A percentile compares a stretch with the other conserved stretches of the same genome.
These are phyloP conservation scores for Lutraria rhynchaena DNA, from an alignment of 1,140 invertebrate species.

Conservation along the genomic window DNA sequence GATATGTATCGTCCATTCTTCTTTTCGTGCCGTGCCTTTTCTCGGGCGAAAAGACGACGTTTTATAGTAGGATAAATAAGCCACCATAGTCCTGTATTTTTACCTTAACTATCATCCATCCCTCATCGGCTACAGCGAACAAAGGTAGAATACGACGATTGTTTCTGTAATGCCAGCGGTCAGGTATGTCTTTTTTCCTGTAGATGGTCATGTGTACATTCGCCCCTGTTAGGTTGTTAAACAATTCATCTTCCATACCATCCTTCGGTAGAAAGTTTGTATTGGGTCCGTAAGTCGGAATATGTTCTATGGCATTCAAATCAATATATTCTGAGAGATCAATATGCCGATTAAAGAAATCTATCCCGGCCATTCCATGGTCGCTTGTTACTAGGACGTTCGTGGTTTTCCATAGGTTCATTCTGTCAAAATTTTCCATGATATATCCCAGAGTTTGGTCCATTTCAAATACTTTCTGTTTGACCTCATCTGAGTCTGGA, in stretches of 20 bases:
- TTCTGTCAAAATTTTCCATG: constrained; percentile 70
- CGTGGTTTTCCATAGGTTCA: constrained; percentile 83
- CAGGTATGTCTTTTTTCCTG: constrained; percentile 77
- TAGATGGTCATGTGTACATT: constrained; percentile 51
- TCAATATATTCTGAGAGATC: constrained; percentile 54
- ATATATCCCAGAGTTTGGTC: constrained; percentile 75
- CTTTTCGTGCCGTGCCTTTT: too few relatives aligned
- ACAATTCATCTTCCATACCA: constrained; percentile 56
- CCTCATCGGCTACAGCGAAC: constrained; percentile 69
- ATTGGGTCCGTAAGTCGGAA: constrained; percentile 29
- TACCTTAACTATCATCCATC: constrained; percentile 67
- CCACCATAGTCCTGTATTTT: too few relatives aligned
- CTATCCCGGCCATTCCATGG: constrained; percentile 87
- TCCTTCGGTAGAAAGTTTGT: constrained; percentile 57
- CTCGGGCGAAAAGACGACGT: too few relatives aligned
- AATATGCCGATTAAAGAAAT: constrained; percentile 76
- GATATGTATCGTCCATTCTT: too few relatives aligned
- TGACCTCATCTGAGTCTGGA: constrained; percentile 73
- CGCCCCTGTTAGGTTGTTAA: constrained; percentile 8
- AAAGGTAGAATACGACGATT: constrained; percentile 83
- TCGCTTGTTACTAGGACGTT: constrained; percentile 89
- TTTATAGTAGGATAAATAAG: too few relatives aligned
- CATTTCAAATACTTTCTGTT: constrained; percentile 69
- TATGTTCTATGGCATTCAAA: background rate
- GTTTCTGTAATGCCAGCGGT: constrained; percentile 85